Conservation (phyloP, 1,140 invertebrate species). For the Camponotus floridanus region DNA sequence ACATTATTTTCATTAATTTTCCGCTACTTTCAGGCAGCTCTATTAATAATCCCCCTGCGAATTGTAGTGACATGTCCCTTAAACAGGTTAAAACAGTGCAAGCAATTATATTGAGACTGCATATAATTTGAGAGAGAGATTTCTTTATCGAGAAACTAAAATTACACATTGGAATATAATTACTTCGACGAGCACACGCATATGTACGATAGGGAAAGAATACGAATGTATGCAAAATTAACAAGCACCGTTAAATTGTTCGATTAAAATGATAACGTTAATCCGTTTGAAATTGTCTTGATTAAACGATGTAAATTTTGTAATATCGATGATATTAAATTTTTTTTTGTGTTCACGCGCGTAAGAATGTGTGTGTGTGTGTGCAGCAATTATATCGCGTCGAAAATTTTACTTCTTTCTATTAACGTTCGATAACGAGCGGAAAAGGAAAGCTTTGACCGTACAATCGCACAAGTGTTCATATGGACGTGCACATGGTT, state of each 20-base stretch:
- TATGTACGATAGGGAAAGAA: neutral
- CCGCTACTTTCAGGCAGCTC: neutral
- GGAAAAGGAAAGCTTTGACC: slow-evolving; percentile 50
- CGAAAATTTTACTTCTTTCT: slow-evolving; percentile 55
- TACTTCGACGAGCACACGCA: neutral
- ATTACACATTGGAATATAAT: slow-evolving; percentile 15
- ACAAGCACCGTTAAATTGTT: neutral
- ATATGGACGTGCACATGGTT: slow-evolving; percentile 40
- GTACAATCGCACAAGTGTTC: slow-evolving; percentile 60
- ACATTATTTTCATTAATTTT: slow-evolving; percentile 71
- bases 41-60: slow-evolving; percentile 58
- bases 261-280: slow-evolving; percentile 37
- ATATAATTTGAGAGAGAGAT: slow-evolving; percentile 9
- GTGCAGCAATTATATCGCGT: slow-evolving; percentile 48
- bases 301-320: slow-evolving; percentile 44
- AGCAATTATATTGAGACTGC: neutral
- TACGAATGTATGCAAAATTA: neutral
- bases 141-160: neutral
- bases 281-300: slow-evolving; percentile 10
- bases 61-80: slow-evolving; percentile 46
- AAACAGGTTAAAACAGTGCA: slow-evolving; percentile 25
- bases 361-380: slow-evolving; percentile 15
- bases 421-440: slow-evolving; percentile 57
- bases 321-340: slow-evolving; percentile 24
- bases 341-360: neutral